Evolutionary conservation across 2,113 vertebrate genomes (phyloP), one percentile per base, ranked within the genome.

Genomic region (Cryptomyrus ogoouensis): DNA sequence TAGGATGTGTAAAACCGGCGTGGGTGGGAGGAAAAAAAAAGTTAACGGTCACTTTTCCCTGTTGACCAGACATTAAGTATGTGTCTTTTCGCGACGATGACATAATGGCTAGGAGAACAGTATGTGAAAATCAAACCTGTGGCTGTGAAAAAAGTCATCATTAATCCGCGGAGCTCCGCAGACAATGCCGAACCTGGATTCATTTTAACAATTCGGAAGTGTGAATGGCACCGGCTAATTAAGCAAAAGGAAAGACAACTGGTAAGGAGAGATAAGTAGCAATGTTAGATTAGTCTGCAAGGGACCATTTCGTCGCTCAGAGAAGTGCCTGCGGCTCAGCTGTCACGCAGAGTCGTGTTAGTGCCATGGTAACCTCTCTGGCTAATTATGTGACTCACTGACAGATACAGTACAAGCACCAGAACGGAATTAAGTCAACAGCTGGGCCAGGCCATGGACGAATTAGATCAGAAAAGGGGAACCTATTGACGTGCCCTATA

Each of bases 341-440:
- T 52, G 85, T 53, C 47, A 53, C 85, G 35, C n/a, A 31, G 85
- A 87, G 87, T 35, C 44, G 87, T 44, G n/a, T 88, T 56, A 88
- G 87, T 13, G 56, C 87, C 87, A 88, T 88, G 87, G 87, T 88
- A 88, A 88, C 87, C 87, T 88, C 87, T 88, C 53, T 21, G 19
- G 87, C 56, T 88, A 58, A 88, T 88, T 88, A 88, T 39, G 87
- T 88, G 87, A 88, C 87, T 88, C 87, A 88, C 87, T 44, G 56
- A 88, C 56, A 44, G 87, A 88, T 88, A 88, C 87, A 46, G 83
- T 84, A 47, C 44, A 62, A 44, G 87, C 87, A 62, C 39, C 35
- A 62, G 56, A 56, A 88, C 58, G 87, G 39, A 88, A 88, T 88
- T 88, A 88, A 88, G 87, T 8, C 87, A 35, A 46, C 87, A 88